Base-by-base conservation (phyloP, 2,888 invertebrate genomes). In the Lapara coniferarum region DNA sequence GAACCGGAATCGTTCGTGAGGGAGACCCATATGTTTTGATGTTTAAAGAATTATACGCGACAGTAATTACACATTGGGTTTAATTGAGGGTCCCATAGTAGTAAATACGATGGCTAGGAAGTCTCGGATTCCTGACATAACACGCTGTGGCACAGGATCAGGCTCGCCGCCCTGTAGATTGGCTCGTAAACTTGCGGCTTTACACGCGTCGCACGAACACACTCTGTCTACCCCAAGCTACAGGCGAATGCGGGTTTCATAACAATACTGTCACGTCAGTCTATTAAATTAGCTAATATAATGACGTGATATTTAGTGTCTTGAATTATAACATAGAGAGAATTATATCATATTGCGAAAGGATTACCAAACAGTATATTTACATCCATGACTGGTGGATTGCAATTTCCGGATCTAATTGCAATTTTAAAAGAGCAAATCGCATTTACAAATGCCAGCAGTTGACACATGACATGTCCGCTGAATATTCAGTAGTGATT, bases 151-250 rank as follows among this genome's bases (percentile, higher is more conserved):
- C 73, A 71, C 77, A 71, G 75, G 78, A 75, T 74, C 74, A 74
- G 71, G 68, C 72, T 75, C 73, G 74, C 74, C 73, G 74, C 74
- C 56, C 72, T 71, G 72, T 71, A 77, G 81, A 82, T 84, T 77
- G 77, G 78, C 78, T 83, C 82, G 81, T 83, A 84, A 84, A 83
- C 75, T 80, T 76, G 78, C 78, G 74, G 70, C 71, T 73, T 76
- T 79, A 75, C 71, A 73, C 68, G 63, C 53, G 49, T 68, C 68
- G 66, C 67, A 66, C 49, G 57, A 69, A 66, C 66, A 10, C 66
- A 69, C 53, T n/a, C 44, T 10, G 44, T 25, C 44, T 10, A 19
- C 3, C 19, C 14, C 14, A 53, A 53, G 10, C 37, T n/a, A 44
- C 53, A 25, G 19, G 14, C 46, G 3, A 44, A 2, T 0, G 63